phyloP scores from a whole-genome alignment of 2,113 vertebrate genomes.

The Eulacestoma nigropectus region DNA sequence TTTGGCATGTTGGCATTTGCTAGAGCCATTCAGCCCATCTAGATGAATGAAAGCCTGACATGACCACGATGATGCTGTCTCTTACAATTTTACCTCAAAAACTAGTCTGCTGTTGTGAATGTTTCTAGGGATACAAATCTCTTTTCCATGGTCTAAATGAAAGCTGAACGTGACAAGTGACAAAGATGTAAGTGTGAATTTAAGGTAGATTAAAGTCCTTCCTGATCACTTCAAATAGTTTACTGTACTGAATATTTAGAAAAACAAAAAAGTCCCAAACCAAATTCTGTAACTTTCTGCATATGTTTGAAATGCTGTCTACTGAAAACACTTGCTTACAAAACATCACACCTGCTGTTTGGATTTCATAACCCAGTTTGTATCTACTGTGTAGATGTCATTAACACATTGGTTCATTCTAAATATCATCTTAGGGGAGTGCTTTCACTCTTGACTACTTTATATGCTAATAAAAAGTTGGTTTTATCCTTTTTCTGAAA shows the following conservation, averaged over 20 bases:
- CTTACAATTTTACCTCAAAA: constrained; percentile 43
- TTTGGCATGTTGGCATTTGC: constrained; percentile 5
- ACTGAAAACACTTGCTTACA: constrained; percentile 18
- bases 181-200: constrained; percentile 54
- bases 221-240: constrained; percentile 25
- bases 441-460: background rate
- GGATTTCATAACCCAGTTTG: background rate
- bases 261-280: background rate
- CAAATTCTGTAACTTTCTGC: background rate
- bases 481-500: background rate
- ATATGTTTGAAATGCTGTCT: background rate
- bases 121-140: constrained; percentile 65
- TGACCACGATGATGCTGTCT: background rate
- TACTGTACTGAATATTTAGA: background rate
- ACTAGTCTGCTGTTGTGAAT: constrained; percentile 52
- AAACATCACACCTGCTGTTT: background rate
- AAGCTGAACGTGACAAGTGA: constrained; percentile 49
- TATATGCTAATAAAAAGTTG: background rate
- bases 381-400: background rate
- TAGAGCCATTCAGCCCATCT: background rate
- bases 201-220: constrained; percentile 22
- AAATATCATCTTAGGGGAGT: background rate
- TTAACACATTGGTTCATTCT: background rate
- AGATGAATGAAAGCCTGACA: background rate
- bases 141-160: constrained; percentile 60